phyloP scores from a whole-genome alignment of 2,113 vertebrate species.

The Halichoeres trimaculatus region DNA sequence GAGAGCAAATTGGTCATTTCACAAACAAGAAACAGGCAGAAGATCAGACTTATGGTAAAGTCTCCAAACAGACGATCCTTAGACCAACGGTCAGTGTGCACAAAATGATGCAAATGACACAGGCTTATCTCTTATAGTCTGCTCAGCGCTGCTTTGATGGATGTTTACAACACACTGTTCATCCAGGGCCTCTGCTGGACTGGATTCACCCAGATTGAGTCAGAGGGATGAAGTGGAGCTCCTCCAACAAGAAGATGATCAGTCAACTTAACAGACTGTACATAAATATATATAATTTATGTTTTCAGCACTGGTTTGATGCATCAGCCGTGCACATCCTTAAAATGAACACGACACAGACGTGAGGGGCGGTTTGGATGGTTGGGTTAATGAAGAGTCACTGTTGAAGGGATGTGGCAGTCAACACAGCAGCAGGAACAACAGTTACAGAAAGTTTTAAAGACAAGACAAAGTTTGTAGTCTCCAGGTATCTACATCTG shows the following conservation, averaged over 20 bases:
- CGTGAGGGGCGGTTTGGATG: too few relatives aligned
- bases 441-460: too few relatives aligned
- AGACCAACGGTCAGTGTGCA: slow-evolving; percentile 15
- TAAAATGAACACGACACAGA: too few relatives aligned
- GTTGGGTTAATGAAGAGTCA: too few relatives aligned
- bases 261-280: background rate
- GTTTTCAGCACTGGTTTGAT: too few relatives aligned
- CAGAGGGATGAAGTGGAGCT: background rate
- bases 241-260: background rate
- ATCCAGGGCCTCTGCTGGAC: background rate
- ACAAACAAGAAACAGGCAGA: slow-evolving; percentile 40
- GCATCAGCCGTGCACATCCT: too few relatives aligned
- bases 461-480: too few relatives aligned
- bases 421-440: too few relatives aligned
- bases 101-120: slow-evolving; percentile 6
- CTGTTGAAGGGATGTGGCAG: too few relatives aligned
- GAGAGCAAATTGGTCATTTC: slow-evolving; percentile 55
- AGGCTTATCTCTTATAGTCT: background rate
- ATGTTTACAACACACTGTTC: background rate
- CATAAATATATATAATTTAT: background rate
- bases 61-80: slow-evolving; percentile 28
- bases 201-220: background rate
- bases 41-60: background rate
- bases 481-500: too few relatives aligned
- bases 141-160: slow-evolving; percentile 28